Conservation (phyloP, 2,888 invertebrate genomes). For the Troides helena region DNA sequence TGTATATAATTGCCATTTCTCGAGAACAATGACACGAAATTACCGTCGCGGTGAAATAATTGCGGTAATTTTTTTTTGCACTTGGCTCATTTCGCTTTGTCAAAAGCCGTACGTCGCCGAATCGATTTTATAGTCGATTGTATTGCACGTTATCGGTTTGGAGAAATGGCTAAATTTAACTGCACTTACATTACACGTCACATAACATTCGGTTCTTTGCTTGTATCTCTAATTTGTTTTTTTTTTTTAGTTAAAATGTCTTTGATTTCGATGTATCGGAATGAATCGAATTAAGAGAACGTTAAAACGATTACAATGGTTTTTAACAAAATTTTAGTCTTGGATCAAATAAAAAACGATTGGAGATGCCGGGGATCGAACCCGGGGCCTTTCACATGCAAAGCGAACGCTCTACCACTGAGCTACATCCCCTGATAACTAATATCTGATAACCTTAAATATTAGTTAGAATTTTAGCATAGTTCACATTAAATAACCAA, state of each 20-base stretch:
- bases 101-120: constrained; percentile 57
- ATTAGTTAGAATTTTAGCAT: no score
- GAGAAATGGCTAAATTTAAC: constrained; percentile 27
- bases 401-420: constrained; percentile 99
- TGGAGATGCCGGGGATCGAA: constrained; percentile 90
- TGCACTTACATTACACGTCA: background rate
- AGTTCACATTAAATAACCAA: no score
- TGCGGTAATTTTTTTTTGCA: constrained; percentile 67
- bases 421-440: constrained; percentile 88
- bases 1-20: constrained; percentile 80
- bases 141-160: constrained; percentile 35
- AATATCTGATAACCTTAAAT: no score
- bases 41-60: constrained; percentile 75
- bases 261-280: background rate
- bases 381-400: constrained; percentile 99
- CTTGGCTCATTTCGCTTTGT: constrained; percentile 58
- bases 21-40: constrained; percentile 77
- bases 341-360: background rate
- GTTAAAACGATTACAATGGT: background rate
- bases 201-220: background rate
- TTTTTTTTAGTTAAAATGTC: background rate
- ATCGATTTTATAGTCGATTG: constrained; percentile 50
- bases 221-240: background rate
- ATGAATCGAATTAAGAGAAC: background rate
- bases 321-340: background rate